Evolutionary conservation across 2,797 vertebrate species (phyloP).

Genomic region (Paratrypauchen microcephalus): DNA sequence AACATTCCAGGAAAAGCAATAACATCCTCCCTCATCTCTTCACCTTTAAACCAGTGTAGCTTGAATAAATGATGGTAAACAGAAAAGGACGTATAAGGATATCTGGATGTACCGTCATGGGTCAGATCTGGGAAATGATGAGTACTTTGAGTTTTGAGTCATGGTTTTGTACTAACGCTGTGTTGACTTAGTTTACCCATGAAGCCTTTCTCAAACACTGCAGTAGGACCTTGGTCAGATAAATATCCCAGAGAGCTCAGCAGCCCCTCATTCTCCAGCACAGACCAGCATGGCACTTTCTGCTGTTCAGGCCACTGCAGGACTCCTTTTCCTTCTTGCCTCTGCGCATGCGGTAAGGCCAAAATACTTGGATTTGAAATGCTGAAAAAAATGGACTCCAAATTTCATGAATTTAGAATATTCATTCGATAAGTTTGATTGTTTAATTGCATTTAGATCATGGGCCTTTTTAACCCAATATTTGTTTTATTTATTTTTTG

Average conservation of each 20-base stretch:
- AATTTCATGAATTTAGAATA: background rate
- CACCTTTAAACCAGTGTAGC: background rate
- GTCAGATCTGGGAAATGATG: constrained; percentile 43
- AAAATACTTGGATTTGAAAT: background rate
- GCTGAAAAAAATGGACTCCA: background rate
- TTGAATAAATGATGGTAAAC: background rate
- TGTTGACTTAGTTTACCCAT: constrained; percentile 58
- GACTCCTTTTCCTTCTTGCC: constrained; percentile 64
- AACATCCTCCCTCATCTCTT: too few relatives aligned
- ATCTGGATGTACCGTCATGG: background rate
- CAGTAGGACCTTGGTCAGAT: constrained; percentile 72
- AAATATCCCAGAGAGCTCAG: constrained; percentile 64
- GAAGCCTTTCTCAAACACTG: constrained; percentile 60
- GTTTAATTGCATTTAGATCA: too few relatives aligned
- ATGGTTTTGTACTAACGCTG: constrained; percentile 31
- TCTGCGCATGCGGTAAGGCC: constrained; percentile 69
- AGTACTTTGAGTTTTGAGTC: constrained; percentile 44
- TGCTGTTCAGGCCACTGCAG: constrained; percentile 42
- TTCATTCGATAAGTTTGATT: too few relatives aligned
- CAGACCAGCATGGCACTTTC: constrained; percentile 63
- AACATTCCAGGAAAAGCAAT: too few relatives aligned
- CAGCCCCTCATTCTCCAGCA: constrained; percentile 53
- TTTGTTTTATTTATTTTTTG: too few relatives aligned
- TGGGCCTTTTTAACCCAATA: too few relatives aligned
- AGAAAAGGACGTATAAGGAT: background rate